phyloP scores from a whole-genome alignment of 2,113 vertebrate genomes.

The Microtus ochrogaster region DNA sequence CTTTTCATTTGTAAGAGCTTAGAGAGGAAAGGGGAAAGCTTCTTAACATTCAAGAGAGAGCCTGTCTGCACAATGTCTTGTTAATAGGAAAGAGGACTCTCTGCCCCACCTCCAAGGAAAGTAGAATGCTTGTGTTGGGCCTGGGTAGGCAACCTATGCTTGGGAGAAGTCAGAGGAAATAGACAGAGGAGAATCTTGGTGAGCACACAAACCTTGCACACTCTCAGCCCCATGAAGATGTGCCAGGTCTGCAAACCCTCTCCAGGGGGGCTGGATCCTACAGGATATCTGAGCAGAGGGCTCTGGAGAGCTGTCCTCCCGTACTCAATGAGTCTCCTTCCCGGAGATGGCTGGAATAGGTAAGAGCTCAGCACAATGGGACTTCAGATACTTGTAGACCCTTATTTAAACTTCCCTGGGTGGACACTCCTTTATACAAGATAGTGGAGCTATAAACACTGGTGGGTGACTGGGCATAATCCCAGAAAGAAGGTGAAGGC shows the following conservation, averaged over 20 bases:
- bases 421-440: not conserved
- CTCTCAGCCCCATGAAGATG: not conserved
- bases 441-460: not conserved
- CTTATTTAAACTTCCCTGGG: not conserved
- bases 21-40: not conserved
- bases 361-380: not conserved
- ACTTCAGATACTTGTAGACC: not conserved
- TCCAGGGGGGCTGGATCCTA: not conserved
- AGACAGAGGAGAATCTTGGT: not conserved
- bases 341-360: not conserved
- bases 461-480: not conserved
- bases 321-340: not conserved
- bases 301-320: not conserved
- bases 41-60: not conserved
- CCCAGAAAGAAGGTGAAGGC: not conserved
- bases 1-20: conserved; percentile 8
- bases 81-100: no score
- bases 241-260: not conserved
- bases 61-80: not conserved
- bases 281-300: not conserved
- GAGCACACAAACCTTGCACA: not conserved
- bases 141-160: not conserved
- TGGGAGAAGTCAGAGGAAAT: not conserved
- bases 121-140: not conserved
- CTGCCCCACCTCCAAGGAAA: not conserved